Conservation (phyloP, 1,140 invertebrate genomes). For the Drosophila punjabiensis region DNA sequence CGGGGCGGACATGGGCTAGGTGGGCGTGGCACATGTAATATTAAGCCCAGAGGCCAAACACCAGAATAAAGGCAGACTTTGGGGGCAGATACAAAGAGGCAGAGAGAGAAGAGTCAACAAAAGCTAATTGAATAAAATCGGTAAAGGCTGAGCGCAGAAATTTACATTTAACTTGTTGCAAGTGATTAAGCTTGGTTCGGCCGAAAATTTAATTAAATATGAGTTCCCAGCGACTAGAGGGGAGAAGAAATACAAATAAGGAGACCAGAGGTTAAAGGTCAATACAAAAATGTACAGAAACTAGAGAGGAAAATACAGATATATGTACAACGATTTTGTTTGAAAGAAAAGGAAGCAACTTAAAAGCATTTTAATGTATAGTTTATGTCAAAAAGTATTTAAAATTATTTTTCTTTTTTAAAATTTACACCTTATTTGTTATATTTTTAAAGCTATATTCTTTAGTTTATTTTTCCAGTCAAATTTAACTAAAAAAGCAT, state of each 20-base stretch:
- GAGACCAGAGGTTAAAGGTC: not conserved
- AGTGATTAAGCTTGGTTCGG: conserved; percentile 44
- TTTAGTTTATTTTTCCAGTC: not conserved
- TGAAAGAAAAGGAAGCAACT: not conserved
- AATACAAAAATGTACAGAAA: not conserved
- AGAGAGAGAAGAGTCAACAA: conserved; percentile 4
- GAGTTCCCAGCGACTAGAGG: conserved; percentile 17
- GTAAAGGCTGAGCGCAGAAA: conserved; percentile 26
- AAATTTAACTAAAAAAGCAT: not conserved
- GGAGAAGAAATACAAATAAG: not conserved
- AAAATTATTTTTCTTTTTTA: not conserved
- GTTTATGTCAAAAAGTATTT: not conserved
- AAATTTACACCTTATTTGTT: not conserved
- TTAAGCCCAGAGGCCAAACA: conserved; percentile 23
- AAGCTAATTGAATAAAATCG: conserved; percentile 63
- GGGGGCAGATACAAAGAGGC: too few species aligned
- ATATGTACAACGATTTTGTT: not conserved
- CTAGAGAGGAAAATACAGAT: too few species aligned
- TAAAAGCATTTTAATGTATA: not conserved
- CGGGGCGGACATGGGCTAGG: conserved; percentile 1
- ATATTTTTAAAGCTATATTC: not conserved
- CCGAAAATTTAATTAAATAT: conserved; percentile 51
- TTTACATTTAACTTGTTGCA: conserved; percentile 53
- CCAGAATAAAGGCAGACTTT: conserved; percentile 4
- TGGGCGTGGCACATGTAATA: conserved; percentile 49